A percentile compares a stretch with the other conserved stretches of the same genome.
These are phyloP conservation scores for Turdus rufiventris DNA, from an alignment of 2,113 vertebrate species.

Conservation along the genomic window DNA sequence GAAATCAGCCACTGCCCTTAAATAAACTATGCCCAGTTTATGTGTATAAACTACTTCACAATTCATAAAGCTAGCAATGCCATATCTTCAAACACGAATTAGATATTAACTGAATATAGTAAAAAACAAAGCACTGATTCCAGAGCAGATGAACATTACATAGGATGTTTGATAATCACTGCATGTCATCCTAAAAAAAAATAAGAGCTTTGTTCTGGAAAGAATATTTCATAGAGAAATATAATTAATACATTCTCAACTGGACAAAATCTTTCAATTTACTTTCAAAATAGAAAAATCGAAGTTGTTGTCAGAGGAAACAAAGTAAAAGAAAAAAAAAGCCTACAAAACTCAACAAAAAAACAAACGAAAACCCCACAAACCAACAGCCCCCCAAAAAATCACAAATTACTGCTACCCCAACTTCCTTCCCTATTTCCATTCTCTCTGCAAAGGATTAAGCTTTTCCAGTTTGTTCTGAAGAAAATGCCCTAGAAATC, in stretches of 20 bases:
- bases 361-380: background rate
- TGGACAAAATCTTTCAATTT: background rate
- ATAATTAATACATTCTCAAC: background rate
- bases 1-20: background rate
- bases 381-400: background rate
- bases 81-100: background rate
- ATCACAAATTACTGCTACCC: background rate
- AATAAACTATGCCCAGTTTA: background rate
- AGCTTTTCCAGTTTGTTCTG: background rate
- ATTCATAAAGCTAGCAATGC: background rate
- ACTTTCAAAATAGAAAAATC: background rate
- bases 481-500: background rate
- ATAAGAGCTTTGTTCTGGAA: background rate
- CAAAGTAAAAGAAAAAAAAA: background rate
- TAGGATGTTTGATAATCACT: background rate
- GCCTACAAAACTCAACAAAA: background rate
- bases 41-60: background rate
- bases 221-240: background rate
- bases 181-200: background rate
- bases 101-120: background rate
- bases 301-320: background rate
- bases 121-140: background rate
- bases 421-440: background rate
- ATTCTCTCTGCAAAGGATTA: background rate
- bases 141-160: background rate